Base-by-base conservation (phyloP, 1,140 invertebrate species). In the Nasonia giraulti region DNA sequence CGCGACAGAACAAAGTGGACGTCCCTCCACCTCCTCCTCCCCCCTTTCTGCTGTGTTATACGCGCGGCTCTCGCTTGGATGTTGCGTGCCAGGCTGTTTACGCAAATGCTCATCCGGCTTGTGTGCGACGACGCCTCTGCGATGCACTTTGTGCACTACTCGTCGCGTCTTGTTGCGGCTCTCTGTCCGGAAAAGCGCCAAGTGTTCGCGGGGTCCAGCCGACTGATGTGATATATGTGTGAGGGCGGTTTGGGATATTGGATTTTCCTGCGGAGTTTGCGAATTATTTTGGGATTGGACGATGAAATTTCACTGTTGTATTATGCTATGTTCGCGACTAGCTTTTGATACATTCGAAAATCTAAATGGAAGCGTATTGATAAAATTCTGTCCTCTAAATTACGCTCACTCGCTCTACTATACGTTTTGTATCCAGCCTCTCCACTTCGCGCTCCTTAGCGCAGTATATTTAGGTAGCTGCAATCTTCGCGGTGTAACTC, bases 31-130 rank as follows among this genome's bases (percentile, higher is more conserved):
- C 50, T 55, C 50, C 2, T n/a, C 55, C 55, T n/a, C 55, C 50
- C 17, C 50, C 50, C 50, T 55, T 55, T 55, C 50, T 1, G 50
- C 17, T 55, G 12, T 37, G 33, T 37, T 37, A 37, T 37, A 37
- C 33, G 3, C 33, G 33, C 33, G 33, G 55, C 20, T 62, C 55
- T 62, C 55, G 14, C 55, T 7, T 62, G 17, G 55, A n/a, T n/a
- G 55, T 62, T 62, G 55, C 55, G 55, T 62, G 55, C 20, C 69
- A 10, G 23, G 69, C 23, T 71, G 69, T 71, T 71, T 71, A 71
- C 69, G 27, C 69, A 71, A 71, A 71, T 71, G 27, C 69, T 31
- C 69, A 31, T 71, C 23, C 69, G 31, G 55, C 55, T 62, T 62
- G 55, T 62, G 55, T n/a, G 55, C 55, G 20, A 62, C 55, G 55